phyloP scores from a whole-genome alignment of 2,797 vertebrate species.

The Muscicapa comitata region DNA sequence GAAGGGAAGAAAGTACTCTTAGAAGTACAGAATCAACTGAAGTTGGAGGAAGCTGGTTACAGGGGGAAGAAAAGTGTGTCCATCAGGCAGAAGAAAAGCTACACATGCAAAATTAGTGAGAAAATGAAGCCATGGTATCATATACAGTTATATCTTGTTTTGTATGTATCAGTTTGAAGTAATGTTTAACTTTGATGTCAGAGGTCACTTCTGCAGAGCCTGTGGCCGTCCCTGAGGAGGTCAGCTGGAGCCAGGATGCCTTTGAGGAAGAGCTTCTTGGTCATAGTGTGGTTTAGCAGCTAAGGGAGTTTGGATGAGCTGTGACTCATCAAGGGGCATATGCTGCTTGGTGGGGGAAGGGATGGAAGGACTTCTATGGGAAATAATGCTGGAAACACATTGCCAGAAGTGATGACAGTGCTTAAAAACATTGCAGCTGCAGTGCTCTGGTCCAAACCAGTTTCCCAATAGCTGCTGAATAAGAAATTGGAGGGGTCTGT shows the following conservation, averaged over 20 bases:
- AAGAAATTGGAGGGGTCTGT: not conserved
- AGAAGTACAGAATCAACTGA: not conserved
- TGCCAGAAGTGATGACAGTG: not conserved
- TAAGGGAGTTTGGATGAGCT: not conserved
- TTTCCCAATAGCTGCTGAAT: not conserved
- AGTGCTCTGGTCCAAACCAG: not conserved
- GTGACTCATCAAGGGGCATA: not conserved
- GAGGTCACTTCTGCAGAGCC: not conserved
- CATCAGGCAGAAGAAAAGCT: not conserved
- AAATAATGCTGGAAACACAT: not conserved
- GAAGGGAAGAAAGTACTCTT: not conserved
- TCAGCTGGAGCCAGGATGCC: not conserved
- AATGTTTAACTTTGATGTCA: not conserved
- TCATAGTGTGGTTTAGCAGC: not conserved
- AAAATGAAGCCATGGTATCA: not conserved
- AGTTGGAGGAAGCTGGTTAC: not conserved
- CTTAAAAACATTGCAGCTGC: not conserved
- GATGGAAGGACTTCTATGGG: not conserved
- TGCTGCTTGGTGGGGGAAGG: not conserved
- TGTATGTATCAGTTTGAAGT: not conserved
- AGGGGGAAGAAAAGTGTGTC: not conserved
- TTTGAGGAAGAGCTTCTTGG: not conserved
- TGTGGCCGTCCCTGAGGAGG: not conserved
- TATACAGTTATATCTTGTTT: not conserved
- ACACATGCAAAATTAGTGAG: not conserved